Evolutionary conservation across 30 jellyfish, hydroid and myxozoan genomes (phyloP), one percentile per base, ranked within the genome.

Genomic region (Chrysaora quinquecirrha): DNA sequence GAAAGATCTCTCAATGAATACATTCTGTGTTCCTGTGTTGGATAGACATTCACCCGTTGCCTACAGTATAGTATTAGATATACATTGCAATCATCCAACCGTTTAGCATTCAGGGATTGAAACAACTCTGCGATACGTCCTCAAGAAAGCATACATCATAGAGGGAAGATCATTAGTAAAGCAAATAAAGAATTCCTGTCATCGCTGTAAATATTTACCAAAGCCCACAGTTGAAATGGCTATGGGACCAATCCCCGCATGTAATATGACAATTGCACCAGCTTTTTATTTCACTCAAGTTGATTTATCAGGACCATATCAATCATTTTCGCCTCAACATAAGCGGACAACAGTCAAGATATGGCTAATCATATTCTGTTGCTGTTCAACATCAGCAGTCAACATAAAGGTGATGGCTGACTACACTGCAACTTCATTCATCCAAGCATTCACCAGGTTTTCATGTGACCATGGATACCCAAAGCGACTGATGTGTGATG

Each of bases 261-360:
- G 24, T 23, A 35, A 47, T 25, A 20, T 27, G 49, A 12, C 78
- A 73, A 16, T 31, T 38, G 54, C 54, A 38, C 54, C 54, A 38
- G 54, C 54, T 38, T 38, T 38, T 14, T 38, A 38, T 38, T 38
- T 14, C 54, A 38, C 14, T 38, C 54, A 38, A 38, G 54, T 38
- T 38, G 54, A 38, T 38, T 38, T 73, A 3, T 25, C 85, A 1
- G 85, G 85, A 38, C 85, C 85, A 73, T 73, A 20, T 25, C 85
- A 1, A 7, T 73, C 85, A 12, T 73, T 32, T 30, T 27, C 74
- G 1, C 38, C 75, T 20, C 35, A 27, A 11, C 47, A 48, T 68
- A 73, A 73, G 46, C 35, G 85, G 25, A 73, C 38, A 6, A 73
- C 85, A 1, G 74, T 14, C 54, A 38, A 38, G 54, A 38, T 38